Conservation (phyloP, 2,888 invertebrate species). For the Cecidostiba fungosa region DNA sequence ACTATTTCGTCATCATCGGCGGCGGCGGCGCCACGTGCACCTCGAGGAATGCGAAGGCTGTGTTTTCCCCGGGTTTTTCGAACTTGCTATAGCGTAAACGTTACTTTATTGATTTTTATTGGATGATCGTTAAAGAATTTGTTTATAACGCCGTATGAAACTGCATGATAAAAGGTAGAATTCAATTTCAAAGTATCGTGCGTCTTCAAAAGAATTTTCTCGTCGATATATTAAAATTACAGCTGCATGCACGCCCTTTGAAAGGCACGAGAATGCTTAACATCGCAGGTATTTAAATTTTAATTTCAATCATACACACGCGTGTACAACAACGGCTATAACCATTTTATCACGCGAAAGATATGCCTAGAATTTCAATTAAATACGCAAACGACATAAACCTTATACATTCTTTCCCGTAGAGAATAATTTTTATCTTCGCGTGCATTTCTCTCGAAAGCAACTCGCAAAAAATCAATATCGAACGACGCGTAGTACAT, state of each 20-base stretch:
- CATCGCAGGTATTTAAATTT: neutral
- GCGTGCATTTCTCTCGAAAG: neutral
- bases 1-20: slow-evolving; percentile 43
- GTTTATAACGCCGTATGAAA: neutral
- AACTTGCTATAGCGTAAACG: neutral
- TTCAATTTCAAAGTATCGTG: no score
- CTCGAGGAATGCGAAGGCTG: slow-evolving; percentile 52
- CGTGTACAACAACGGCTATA: neutral
- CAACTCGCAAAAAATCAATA: neutral
- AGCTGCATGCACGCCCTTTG: neutral
- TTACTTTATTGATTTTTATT: neutral
- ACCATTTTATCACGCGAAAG: neutral
- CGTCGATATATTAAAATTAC: neutral
- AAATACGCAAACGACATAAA: neutral
- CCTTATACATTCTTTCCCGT: neutral
- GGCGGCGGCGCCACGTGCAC: slow-evolving; percentile 20
- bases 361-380: slow-evolving; percentile 3
- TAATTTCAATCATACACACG: neutral
- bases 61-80: slow-evolving; percentile 18
- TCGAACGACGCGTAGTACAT: no score
- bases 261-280: neutral
- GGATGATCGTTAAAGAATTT: neutral
- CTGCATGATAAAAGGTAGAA: neutral
- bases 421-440: neutral
- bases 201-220: neutral